These are phyloP conservation scores for Escarpia spicata DNA, from an alignment of 2,888 invertebrate species.

Conservation along the genomic window DNA sequence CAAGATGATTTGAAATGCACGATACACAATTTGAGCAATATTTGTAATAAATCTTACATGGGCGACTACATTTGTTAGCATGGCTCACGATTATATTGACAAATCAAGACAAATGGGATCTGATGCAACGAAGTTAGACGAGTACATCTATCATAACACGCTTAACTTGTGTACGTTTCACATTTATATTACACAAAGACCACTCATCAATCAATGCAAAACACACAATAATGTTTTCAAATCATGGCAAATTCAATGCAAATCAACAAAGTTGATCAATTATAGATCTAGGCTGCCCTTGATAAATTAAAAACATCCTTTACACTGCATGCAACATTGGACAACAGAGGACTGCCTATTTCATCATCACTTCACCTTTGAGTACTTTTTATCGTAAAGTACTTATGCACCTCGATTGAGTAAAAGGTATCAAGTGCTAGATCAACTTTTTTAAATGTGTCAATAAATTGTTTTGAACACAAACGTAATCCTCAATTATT, in stretches of 20 bases:
- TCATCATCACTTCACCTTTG: background rate
- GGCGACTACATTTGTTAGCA: background rate
- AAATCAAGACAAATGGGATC: conserved; percentile 3
- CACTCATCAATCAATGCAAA: background rate
- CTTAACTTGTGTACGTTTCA: background rate
- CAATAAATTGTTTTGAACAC: background rate
- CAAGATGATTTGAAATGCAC: background rate
- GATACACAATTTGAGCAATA: background rate
- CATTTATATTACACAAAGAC: background rate
- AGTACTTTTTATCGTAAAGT: background rate
- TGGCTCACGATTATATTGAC: background rate
- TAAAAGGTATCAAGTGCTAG: background rate
- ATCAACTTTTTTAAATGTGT: background rate
- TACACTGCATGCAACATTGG: background rate
- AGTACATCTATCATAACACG: background rate
- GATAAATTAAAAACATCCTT: background rate
- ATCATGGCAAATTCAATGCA: background rate
- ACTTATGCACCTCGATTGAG: background rate
- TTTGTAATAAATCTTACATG: background rate
- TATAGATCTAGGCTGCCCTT: background rate
- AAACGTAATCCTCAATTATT: no score
- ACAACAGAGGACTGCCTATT: background rate
- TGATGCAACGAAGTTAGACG: background rate
- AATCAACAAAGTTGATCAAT: background rate
- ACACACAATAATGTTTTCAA: background rate